A percentile compares a stretch with the other conserved stretches of the same genome.
Conservation (phyloP, 2,113 vertebrate genomes). For the Phylloscopus trochilus region DNA sequence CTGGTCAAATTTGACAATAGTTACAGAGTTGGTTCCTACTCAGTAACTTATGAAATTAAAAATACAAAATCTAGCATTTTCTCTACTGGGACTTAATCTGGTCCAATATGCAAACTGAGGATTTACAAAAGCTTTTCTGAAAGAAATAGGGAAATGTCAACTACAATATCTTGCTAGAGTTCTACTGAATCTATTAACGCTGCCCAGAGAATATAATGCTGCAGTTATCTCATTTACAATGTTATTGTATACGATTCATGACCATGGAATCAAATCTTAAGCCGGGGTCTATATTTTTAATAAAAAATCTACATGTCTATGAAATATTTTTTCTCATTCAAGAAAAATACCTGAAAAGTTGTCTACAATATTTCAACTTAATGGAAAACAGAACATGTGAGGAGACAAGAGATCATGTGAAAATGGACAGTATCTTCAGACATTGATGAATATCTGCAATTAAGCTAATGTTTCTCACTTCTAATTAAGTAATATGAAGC, state of each 20-base stretch:
- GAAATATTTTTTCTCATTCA: constrained; percentile 32
- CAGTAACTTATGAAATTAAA: constrained; percentile 73
- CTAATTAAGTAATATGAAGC: not conserved
- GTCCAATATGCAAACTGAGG: constrained; percentile 62
- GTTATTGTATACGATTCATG: constrained; percentile 64
- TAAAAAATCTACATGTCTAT: constrained; percentile 38
- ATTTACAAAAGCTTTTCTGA: constrained; percentile 70
- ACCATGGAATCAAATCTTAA: constrained; percentile 48
- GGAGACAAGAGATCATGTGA: not conserved
- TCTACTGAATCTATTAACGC: constrained; percentile 69
- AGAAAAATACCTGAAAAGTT: constrained; percentile 53
- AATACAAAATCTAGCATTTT: constrained; percentile 73
- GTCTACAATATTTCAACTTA: constrained; percentile 43
- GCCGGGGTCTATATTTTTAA: constrained; percentile 54
- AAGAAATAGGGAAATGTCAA: constrained; percentile 67
- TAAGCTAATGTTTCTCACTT: not conserved
- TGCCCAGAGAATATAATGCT: constrained; percentile 67
- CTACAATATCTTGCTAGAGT: constrained; percentile 68
- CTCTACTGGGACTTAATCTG: constrained; percentile 58
- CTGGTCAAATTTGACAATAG: constrained; percentile 8
- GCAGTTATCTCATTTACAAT: constrained; percentile 65
- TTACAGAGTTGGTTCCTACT: constrained; percentile 64
- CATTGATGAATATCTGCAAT: not conserved
- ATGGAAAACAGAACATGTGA: not conserved
- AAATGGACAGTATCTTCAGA: constrained; percentile 14